A percentile compares a stretch with the other conserved stretches of the same genome.
phyloP scores from a whole-genome alignment of 2,888 invertebrate species.

The Loripinus fragilis region DNA sequence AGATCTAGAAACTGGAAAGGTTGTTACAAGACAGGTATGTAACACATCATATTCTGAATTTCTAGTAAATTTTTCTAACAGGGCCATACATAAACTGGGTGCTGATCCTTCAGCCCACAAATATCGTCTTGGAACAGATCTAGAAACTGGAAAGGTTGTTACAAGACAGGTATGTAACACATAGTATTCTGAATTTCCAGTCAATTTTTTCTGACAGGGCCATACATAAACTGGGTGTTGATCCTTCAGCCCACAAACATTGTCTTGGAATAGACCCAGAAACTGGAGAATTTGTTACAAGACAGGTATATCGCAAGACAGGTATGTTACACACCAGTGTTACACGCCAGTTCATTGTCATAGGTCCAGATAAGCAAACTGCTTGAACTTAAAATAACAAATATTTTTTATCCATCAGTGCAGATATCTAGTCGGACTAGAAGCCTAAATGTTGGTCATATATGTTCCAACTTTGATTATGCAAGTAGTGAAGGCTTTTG shows the following conservation, averaged over 20 bases:
- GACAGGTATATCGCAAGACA: too few species aligned
- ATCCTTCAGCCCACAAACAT: slow-evolving; percentile 58
- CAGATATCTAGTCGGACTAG: too few species aligned
- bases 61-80: slow-evolving; percentile 72
- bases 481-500: too few species aligned
- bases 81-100: slow-evolving; percentile 67
- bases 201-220: slow-evolving; percentile 75
- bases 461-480: too few species aligned
- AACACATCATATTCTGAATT: slow-evolving; percentile 63
- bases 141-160: slow-evolving; percentile 45
- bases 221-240: slow-evolving; percentile 66
- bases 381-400: too few species aligned
- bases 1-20: slow-evolving; percentile 45
- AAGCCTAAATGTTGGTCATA: too few species aligned
- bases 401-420: too few species aligned
- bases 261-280: slow-evolving; percentile 53
- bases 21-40: slow-evolving; percentile 57
- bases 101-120: slow-evolving; percentile 61
- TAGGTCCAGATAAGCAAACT: too few species aligned
- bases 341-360: too few species aligned
- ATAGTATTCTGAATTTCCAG: slow-evolving; percentile 64
- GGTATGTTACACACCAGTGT: too few species aligned
- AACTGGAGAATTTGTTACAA: slow-evolving; percentile 46
- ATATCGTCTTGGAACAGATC: slow-evolving; percentile 57
- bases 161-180: slow-evolving; percentile 57